These are phyloP conservation scores for Yponomeuta evonymella DNA, from an alignment of 2,888 invertebrate species.

Conservation along the genomic window DNA sequence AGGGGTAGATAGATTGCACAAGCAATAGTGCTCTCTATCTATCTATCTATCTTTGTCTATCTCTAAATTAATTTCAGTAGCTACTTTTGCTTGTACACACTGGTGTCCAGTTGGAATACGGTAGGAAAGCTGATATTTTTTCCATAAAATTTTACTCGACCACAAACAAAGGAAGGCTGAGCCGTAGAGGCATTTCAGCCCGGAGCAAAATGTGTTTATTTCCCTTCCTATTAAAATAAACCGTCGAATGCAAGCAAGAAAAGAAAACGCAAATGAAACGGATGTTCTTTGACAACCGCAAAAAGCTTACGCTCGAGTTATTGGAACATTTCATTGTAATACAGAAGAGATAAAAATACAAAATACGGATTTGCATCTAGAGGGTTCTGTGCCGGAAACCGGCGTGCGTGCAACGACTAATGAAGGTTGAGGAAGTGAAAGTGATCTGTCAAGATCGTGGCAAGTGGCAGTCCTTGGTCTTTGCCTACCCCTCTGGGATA, in stretches of 20 bases:
- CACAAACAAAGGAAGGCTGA: not conserved
- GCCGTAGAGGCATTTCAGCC: not conserved
- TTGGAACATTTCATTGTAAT: slow-evolving; percentile 35
- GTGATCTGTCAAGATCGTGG: too few species aligned
- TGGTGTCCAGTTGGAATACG: too few species aligned
- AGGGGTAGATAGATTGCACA: too few species aligned
- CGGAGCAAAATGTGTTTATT: not conserved
- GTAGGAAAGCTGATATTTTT: not conserved
- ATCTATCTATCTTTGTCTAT: too few species aligned
- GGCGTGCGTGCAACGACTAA: too few species aligned
- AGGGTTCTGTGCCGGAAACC: too few species aligned
- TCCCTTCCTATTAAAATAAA: slow-evolving; percentile 8
- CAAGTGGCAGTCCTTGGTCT: too few species aligned
- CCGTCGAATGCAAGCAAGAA: not conserved
- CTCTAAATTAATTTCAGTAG: too few species aligned
- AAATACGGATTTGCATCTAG: not conserved
- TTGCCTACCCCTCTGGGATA: too few species aligned
- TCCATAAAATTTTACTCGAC: not conserved
- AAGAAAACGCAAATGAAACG: slow-evolving; percentile 14
- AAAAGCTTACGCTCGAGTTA: slow-evolving; percentile 34
- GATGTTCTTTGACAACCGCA: slow-evolving; percentile 15
- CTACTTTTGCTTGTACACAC: too few species aligned
- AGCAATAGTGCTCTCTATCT: too few species aligned
- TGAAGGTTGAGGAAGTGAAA: too few species aligned
- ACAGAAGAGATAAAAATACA: slow-evolving; percentile 20